These are phyloP conservation scores for Pantherophis vulpinus DNA, from an alignment of 2,797 vertebrate genomes.

Conservation along the genomic window DNA sequence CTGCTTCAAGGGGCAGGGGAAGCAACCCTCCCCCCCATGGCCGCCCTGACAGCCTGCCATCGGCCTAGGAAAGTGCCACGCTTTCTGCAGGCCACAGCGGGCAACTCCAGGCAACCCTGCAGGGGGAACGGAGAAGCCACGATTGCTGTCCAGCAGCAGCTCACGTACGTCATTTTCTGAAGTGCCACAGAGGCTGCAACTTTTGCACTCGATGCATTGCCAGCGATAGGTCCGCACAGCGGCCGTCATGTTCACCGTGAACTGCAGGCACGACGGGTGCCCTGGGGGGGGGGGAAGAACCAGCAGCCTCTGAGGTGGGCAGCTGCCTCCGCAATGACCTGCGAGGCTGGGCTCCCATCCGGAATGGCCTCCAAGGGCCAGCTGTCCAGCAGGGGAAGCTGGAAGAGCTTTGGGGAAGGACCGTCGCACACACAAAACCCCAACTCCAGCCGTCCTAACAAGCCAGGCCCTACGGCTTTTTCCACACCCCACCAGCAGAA, in stretches of 20 bases:
- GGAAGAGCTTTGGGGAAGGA: background rate
- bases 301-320: background rate
- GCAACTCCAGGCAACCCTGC: background rate
- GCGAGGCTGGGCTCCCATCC: background rate
- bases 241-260: slow-evolving; percentile 94
- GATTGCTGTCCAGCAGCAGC: background rate
- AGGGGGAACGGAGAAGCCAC: background rate
- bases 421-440: accelerated
- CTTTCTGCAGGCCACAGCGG: background rate
- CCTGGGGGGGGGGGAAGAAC: slow-evolving; percentile 66
- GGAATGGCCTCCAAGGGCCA: background rate
- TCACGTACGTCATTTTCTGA: slow-evolving; percentile 90
- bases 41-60: too few species aligned
- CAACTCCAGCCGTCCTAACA: background rate
- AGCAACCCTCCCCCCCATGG: background rate
- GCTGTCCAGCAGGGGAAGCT: background rate
- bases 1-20: background rate
- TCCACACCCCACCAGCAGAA: accelerated
- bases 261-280: slow-evolving; percentile 94
- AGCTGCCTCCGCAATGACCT: background rate
- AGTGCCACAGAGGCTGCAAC: slow-evolving; percentile 93
- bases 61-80: background rate
- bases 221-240: slow-evolving; percentile 93
- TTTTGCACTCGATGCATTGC: slow-evolving; percentile 97
- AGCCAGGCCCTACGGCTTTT: too few species aligned